Percentiles rank a stretch among this genome's conserved stretches.
These are phyloP conservation scores for Mactromeris polynyma DNA, from an alignment of 2,888 invertebrate genomes.

Conservation along the genomic window DNA sequence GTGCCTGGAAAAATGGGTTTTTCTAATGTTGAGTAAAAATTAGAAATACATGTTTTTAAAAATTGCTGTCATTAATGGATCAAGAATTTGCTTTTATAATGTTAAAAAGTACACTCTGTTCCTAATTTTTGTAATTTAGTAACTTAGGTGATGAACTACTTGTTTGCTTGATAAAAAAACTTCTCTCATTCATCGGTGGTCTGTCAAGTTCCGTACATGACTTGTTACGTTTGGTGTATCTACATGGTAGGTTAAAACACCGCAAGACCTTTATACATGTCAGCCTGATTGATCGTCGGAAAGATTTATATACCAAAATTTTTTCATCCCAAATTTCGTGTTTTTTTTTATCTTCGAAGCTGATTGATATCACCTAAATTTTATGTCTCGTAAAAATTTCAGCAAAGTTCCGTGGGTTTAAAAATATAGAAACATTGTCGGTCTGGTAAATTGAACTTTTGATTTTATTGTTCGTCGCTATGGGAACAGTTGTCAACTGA, in stretches of 20 bases:
- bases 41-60: neutral
- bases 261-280: conserved; percentile 7
- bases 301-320: neutral
- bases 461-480: conserved; percentile 15
- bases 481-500: conserved; percentile 12
- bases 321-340: neutral
- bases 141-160: neutral
- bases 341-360: neutral
- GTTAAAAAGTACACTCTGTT: neutral
- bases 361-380: neutral
- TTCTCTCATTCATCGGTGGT: neutral
- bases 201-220: neutral
- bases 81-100: neutral
- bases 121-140: neutral
- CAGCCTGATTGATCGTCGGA: neutral
- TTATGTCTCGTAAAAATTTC: conserved; percentile 8
- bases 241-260: neutral
- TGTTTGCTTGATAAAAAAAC: neutral
- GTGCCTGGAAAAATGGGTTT: neutral
- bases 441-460: conserved; percentile 9
- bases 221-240: neutral
- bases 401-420: neutral
- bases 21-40: neutral
- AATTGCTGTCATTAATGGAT: neutral
- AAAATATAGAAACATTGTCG: conserved; percentile 14